Percentiles rank a stretch among this genome's conserved stretches.
Evolutionary conservation across 2,113 vertebrate species (phyloP).

Genomic region (Merops nubicus): DNA sequence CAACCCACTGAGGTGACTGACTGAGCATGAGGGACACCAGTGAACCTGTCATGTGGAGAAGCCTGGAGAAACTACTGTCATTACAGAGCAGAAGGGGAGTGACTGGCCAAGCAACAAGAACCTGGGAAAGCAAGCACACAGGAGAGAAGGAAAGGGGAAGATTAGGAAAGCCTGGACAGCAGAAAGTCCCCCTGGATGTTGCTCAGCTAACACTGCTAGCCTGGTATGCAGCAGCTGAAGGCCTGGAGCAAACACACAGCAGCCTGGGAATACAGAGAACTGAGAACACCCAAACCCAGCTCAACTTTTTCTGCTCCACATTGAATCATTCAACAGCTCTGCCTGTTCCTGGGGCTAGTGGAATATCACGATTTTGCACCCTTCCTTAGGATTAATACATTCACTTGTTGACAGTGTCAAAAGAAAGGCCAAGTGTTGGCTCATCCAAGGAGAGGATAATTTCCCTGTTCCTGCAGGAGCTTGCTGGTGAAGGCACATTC

Average conservation of each 20-base stretch:
- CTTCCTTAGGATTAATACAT: background rate
- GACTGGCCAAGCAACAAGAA: background rate
- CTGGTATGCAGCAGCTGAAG: background rate
- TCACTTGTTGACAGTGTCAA: background rate
- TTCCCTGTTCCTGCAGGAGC: background rate
- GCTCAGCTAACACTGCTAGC: background rate
- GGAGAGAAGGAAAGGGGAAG: background rate
- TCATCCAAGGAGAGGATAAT: background rate
- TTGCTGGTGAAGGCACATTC: background rate
- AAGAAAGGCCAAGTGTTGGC: background rate
- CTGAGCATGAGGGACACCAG: background rate
- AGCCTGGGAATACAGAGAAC: background rate
- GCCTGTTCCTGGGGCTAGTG: background rate
- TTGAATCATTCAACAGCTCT: background rate
- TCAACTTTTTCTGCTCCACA: background rate
- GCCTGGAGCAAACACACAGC: accelerated
- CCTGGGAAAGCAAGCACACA: background rate
- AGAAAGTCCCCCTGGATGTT: background rate
- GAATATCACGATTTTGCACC: background rate
- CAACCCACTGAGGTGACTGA: background rate
- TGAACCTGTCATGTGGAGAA: background rate
- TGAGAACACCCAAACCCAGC: background rate
- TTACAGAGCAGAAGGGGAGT: background rate
- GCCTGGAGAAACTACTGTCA: background rate
- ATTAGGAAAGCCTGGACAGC: background rate